phyloP scores from a whole-genome alignment of 1,140 invertebrate species.

The Ceratosolen fusciceps region DNA sequence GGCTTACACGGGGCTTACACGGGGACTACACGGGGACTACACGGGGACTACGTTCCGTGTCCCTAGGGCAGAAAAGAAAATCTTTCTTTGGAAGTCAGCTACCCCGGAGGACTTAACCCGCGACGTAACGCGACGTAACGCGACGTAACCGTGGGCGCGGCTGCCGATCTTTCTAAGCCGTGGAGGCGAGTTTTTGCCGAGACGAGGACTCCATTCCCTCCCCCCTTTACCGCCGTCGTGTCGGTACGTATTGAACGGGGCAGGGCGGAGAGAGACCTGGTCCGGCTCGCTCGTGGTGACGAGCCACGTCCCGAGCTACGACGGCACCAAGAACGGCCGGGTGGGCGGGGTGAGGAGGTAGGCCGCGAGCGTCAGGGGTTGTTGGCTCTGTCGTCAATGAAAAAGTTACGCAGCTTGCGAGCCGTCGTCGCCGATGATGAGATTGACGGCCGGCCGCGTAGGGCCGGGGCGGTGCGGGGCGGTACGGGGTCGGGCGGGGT shows the following conservation, averaged over 20 bases:
- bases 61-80: too few relatives aligned
- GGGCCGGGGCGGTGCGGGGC: neutral
- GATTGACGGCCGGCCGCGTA: neutral
- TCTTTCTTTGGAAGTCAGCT: too few relatives aligned
- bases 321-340: neutral
- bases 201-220: neutral
- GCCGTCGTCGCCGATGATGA: too few relatives aligned
- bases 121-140: too few relatives aligned
- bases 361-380: neutral
- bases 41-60: too few relatives aligned
- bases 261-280: neutral
- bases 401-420: neutral
- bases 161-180: neutral
- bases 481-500: neutral
- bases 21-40: too few relatives aligned
- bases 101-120: too few relatives aligned
- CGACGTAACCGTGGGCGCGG: neutral
- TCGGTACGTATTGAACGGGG: neutral
- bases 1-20: too few relatives aligned
- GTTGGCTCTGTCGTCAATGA: neutral
- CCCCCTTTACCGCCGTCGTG: neutral
- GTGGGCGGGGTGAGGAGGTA: neutral
- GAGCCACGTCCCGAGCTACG: neutral
- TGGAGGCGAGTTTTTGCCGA: conserved; percentile 8
- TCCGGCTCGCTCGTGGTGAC: neutral